Conservation (phyloP, 1,140 invertebrate genomes). For the Caenorhabditis briggsae region DNA sequence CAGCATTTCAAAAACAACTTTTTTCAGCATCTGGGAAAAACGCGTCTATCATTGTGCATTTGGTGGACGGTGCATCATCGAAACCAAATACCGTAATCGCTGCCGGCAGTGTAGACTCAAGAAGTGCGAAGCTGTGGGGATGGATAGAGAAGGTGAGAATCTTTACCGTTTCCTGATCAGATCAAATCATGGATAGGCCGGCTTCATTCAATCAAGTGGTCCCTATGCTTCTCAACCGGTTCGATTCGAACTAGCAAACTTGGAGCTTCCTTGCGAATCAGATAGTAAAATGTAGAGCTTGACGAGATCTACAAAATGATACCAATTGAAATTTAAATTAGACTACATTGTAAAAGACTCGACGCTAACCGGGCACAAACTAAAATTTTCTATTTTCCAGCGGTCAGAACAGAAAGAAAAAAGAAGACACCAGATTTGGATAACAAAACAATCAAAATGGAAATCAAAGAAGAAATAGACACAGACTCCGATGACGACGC, state of each 20-base stretch:
- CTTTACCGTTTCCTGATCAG: too few species aligned
- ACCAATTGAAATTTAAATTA: too few species aligned
- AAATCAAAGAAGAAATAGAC: background rate
- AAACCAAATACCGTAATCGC: conserved; percentile 36
- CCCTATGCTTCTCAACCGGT: too few species aligned
- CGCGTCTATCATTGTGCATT: background rate
- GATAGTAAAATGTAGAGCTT: too few species aligned
- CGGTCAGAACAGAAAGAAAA: background rate
- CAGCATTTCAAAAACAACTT: background rate
- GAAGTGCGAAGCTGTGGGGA: background rate
- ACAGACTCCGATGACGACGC: background rate
- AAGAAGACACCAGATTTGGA: background rate
- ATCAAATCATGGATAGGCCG: too few species aligned
- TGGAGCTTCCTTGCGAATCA: too few species aligned
- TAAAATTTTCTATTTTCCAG: background rate
- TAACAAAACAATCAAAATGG: background rate
- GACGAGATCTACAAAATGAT: background rate
- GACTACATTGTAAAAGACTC: too few species aligned
- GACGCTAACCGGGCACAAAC: too few species aligned
- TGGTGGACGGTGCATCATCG: background rate
- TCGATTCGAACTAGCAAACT: too few species aligned
- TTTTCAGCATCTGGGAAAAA: conserved; percentile 12
- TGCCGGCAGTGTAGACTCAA: conserved; percentile 1
- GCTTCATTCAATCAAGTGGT: too few species aligned
- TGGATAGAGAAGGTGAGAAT: conserved; percentile 1